Evolutionary conservation across 2,797 vertebrate species (phyloP).

Genomic region (Enteromius paludinosus): DNA sequence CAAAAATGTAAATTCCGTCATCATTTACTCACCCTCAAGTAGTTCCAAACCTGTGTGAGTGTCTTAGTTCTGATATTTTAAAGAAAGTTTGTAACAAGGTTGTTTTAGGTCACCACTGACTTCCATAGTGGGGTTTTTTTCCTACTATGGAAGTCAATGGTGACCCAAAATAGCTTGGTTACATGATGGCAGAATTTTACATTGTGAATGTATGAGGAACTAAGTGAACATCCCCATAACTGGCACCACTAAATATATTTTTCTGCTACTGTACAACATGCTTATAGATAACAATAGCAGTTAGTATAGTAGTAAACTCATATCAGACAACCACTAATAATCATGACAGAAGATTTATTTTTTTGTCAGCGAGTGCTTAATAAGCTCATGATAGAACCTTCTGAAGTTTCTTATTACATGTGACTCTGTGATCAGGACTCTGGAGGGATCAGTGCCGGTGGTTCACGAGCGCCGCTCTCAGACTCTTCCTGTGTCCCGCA

Average conservation of each 20-base stretch:
- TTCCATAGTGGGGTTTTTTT: too few relatives aligned
- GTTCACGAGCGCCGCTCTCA: conserved; percentile 99
- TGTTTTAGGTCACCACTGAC: too few relatives aligned
- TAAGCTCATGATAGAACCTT: not conserved
- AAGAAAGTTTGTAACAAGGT: too few relatives aligned
- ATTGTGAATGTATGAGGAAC: too few relatives aligned
- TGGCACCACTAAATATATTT: not conserved
- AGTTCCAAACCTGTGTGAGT: too few relatives aligned
- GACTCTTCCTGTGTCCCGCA: conserved; percentile 99
- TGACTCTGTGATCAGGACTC: conserved; percentile 90
- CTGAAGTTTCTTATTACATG: not conserved
- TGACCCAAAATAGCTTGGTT: too few relatives aligned
- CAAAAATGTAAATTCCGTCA: too few relatives aligned
- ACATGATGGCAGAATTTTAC: too few relatives aligned
- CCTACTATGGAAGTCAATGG: too few relatives aligned
- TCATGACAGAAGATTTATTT: not conserved
- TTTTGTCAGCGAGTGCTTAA: conserved; percentile 61
- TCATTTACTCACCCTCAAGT: too few relatives aligned
- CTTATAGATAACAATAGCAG: not conserved
- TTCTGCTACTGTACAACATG: not conserved
- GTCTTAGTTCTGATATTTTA: too few relatives aligned
- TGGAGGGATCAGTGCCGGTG: conserved; percentile 96
- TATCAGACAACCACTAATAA: not conserved
- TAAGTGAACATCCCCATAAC: too few relatives aligned
- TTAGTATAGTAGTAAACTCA: not conserved